phyloP scores from a whole-genome alignment of 1,140 invertebrate genomes.

The Cecropterus lyciades region DNA sequence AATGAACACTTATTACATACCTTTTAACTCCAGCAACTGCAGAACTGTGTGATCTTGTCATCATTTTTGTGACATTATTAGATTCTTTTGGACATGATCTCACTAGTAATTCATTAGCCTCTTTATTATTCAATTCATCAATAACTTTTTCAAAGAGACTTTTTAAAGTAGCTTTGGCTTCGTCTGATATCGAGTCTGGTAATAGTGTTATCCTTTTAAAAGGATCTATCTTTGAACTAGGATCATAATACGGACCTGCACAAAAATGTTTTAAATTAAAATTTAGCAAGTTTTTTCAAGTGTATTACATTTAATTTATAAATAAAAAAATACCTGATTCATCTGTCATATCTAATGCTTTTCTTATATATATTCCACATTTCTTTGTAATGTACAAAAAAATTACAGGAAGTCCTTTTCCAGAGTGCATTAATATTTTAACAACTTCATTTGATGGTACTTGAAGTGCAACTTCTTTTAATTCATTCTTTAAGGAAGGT shows the following conservation, averaged over 20 bases:
- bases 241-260: conserved; percentile 83
- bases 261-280: conserved; percentile 35
- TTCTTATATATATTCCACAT: conserved; percentile 88
- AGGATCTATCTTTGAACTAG: conserved; percentile 86
- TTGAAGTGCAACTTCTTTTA: conserved; percentile 84
- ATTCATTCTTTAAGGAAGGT: conserved; percentile 86
- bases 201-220: conserved; percentile 91
- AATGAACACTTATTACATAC: conserved; percentile 34
- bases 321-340: conserved; percentile 84
- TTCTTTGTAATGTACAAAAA: conserved; percentile 90
- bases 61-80: conserved; percentile 71
- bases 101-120: conserved; percentile 93
- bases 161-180: conserved; percentile 87
- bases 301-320: conserved; percentile 10
- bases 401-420: conserved; percentile 89
- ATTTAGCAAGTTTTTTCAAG: conserved; percentile 9
- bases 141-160: conserved; percentile 87
- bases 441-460: conserved; percentile 88
- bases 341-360: conserved; percentile 88
- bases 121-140: conserved; percentile 89
- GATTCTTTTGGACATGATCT: conserved; percentile 88
- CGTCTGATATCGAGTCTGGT: conserved; percentile 88
- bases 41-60: conserved; percentile 71
- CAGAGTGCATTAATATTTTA: conserved; percentile 90
- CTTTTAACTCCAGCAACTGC: conserved; percentile 64